phyloP scores from a whole-genome alignment of 2,113 vertebrate species.

The Penelope pileata region DNA sequence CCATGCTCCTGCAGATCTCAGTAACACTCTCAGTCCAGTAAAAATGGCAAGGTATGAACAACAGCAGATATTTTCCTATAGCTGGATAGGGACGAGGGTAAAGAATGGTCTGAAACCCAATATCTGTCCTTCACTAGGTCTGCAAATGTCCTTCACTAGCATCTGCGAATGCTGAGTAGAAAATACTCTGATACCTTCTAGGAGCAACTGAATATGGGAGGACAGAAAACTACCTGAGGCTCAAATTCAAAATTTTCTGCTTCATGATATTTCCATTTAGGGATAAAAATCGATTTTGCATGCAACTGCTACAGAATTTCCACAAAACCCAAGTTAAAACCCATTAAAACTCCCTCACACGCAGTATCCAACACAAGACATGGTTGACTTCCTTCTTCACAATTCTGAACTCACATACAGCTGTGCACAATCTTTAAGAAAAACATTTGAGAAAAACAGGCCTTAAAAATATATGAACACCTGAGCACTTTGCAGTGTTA shows the following conservation, averaged over 20 bases:
- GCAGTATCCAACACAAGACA: accelerated
- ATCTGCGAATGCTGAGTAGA: not conserved
- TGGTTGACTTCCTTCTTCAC: not conserved
- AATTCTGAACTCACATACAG: not conserved
- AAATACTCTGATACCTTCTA: not conserved
- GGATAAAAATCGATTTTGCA: constrained; percentile 41
- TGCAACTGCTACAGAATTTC: constrained; percentile 10
- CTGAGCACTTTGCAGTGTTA: not conserved
- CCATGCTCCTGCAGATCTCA: not conserved
- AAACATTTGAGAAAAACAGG: not conserved
- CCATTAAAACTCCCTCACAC: not conserved
- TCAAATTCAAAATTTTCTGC: constrained; percentile 42
- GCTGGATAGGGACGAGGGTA: not conserved
- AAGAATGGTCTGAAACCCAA: not conserved
- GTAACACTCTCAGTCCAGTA: not conserved
- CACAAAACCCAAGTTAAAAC: constrained; percentile 1
- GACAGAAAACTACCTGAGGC: constrained; percentile 25
- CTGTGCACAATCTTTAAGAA: not conserved
- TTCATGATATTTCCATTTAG: constrained; percentile 31
- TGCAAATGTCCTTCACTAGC: not conserved
- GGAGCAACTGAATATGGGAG: not conserved
- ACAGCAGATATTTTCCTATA: not conserved
- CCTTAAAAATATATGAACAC: not conserved
- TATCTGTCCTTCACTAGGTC: not conserved
- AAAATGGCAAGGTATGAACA: not conserved